A percentile compares a stretch with the other conserved stretches of the same genome.
Conservation (phyloP, 2,888 invertebrate species). For the Mimumesa dahlbomi region DNA sequence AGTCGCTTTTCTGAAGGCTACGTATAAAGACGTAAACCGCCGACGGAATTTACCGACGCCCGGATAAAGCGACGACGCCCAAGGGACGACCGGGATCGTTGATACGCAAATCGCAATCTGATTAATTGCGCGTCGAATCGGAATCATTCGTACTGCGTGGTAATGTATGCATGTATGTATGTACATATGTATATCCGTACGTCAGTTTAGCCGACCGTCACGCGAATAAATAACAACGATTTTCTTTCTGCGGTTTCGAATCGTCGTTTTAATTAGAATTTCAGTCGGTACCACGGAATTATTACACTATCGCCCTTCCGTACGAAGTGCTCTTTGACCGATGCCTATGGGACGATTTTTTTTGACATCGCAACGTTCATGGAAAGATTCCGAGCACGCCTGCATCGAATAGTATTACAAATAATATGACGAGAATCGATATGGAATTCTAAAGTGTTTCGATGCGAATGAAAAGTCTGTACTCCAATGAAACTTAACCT, state of each 20-base stretch:
- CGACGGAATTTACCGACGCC: conserved; percentile 20
- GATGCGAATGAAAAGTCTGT: too few relatives aligned
- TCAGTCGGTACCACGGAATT: background rate
- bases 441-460: too few relatives aligned
- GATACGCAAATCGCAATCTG: conserved; percentile 60
- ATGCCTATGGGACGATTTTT: too few relatives aligned
- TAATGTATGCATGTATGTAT: conserved; percentile 37
- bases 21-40: conserved; percentile 47
- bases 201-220: conserved; percentile 12
- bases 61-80: conserved; percentile 35
- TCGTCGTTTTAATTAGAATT: conserved; percentile 30
- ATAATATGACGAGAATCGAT: too few relatives aligned
- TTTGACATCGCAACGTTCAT: too few relatives aligned
- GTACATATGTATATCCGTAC: background rate
- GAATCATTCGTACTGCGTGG: conserved; percentile 56
- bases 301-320: background rate
- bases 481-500: too few relatives aligned
- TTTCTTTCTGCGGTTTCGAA: conserved; percentile 33
- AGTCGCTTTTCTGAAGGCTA: conserved; percentile 36
- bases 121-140: conserved; percentile 68
- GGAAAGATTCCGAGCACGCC: too few relatives aligned
- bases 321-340: too few relatives aligned
- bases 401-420: too few relatives aligned
- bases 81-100: conserved; percentile 37
- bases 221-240: conserved; percentile 40